Evolutionary conservation across 2,888 invertebrate species (phyloP), one percentile per base, ranked within the genome.

Genomic region (Dryocosmus kuriphilus): DNA sequence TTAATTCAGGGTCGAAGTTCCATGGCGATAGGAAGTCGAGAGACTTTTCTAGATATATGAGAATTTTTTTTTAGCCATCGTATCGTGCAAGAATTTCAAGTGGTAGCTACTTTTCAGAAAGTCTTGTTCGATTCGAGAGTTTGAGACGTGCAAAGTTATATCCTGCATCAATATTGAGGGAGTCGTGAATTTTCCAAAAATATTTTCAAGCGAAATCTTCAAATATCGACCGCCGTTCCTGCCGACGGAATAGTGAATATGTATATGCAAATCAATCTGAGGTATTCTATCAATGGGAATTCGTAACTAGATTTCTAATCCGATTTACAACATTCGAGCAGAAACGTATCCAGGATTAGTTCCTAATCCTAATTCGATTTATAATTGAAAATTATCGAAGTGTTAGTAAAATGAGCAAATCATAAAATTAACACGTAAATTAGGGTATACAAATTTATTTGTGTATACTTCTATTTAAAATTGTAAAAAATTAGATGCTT

Each of bases 211-310:
- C 71, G 30, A 71, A 51, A 30, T 51, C 51, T 71, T 32, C 30
- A 30, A 67, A 67, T 46, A 67, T 63, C 46, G n/a, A 78, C 81
- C 79, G 77, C 81, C 83, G 82, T 83, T n/a, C 83, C 84, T 77
- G 83, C 85, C 84, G 80, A 82, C 76, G 78, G 81, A 76, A 55
- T 63, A 38, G 51, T n/a, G n/a, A n/a, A 46, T 71, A 67, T 67
- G 24, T 71, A 41, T 71, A 30, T 51, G 71, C 30, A 71, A 71
- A 46, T 51, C 30, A 71, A 71, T 71, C 19, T 30, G 27, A 30
- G 16, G 67, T 46, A 11, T 27, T 46, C 27, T 51, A 51, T 71
- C 27, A 30, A 51, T 71, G 46, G 19, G 19, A 71, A 51, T 30
- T 32, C 46, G 67, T 67, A 24, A 67, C 46, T 67, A 30, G 71